These are phyloP conservation scores for Oscheius sp. DNA, from an alignment of 2,888 invertebrate genomes.

Conservation along the genomic window DNA sequence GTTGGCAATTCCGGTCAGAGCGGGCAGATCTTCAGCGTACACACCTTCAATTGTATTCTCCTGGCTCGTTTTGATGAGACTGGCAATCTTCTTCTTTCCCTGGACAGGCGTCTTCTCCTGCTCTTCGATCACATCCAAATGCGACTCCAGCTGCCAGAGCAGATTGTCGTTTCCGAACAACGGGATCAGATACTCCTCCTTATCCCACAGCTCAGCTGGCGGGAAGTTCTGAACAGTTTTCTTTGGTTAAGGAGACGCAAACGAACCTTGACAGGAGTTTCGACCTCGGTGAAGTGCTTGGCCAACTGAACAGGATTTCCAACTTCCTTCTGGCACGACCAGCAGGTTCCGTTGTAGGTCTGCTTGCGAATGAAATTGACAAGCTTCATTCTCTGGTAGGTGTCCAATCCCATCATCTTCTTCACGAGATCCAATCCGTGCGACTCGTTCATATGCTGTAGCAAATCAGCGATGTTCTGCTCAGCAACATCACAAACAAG, in stretches of 20 bases:
- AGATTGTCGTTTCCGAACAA: constrained; percentile 92
- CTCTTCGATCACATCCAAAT: constrained; percentile 50
- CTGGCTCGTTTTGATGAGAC: constrained; percentile 56
- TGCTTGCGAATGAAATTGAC: constrained; percentile 88
- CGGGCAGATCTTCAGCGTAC: constrained; percentile 69
- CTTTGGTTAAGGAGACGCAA: constrained; percentile 38
- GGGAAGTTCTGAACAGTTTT: constrained; percentile 60
- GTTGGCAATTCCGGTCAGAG: constrained; percentile 50
- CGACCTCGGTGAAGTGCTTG: constrained; percentile 80
- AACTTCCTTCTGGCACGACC: constrained; percentile 82
- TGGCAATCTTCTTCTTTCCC: constrained; percentile 7
- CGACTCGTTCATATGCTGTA: constrained; percentile 75
- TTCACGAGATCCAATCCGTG: neutral
- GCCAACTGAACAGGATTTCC: constrained; percentile 78
- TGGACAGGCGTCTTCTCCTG: constrained; percentile 36
- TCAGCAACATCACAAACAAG: constrained; percentile 83
- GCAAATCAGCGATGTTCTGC: constrained; percentile 79
- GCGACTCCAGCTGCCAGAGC: constrained; percentile 73
- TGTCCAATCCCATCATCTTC: constrained; percentile 68
- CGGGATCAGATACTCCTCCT: constrained; percentile 82
- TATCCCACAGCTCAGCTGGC: constrained; percentile 64
- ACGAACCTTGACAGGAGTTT: constrained; percentile 3
- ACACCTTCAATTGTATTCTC: constrained; percentile 68
- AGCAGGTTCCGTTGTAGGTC: constrained; percentile 79
- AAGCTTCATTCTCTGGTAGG: constrained; percentile 81